Percentiles rank a stretch among this genome's conserved stretches.
Evolutionary conservation across 2,888 invertebrate genomes (phyloP).

Genomic region (Macrophya annulata): DNA sequence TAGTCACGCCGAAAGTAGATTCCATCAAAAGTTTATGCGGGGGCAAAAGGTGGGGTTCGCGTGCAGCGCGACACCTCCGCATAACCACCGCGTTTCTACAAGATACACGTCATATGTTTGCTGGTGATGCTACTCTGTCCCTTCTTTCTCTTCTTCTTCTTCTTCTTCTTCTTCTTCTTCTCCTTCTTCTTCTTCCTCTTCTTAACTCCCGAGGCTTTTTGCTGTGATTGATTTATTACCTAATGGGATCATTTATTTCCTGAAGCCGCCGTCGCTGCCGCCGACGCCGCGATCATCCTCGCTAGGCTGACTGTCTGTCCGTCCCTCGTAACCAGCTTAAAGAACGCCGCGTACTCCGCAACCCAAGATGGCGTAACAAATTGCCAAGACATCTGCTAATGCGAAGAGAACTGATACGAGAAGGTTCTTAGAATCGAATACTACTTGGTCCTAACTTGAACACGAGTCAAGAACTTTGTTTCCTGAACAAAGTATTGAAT

Average conservation of each 20-base stretch:
- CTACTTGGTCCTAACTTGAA: background rate
- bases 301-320: slow-evolving; percentile 62
- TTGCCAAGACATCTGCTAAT: slow-evolving; percentile 71
- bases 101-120: slow-evolving; percentile 55
- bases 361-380: slow-evolving; percentile 73
- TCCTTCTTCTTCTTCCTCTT: slow-evolving; percentile 28
- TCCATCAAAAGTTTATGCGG: slow-evolving; percentile 23
- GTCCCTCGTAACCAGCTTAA: slow-evolving; percentile 55
- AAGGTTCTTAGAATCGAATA: slow-evolving; percentile 34
- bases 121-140: slow-evolving; percentile 13
- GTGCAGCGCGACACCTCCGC: slow-evolving; percentile 55
- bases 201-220: slow-evolving; percentile 68
- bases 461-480: background rate
- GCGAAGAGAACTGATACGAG: slow-evolving; percentile 59
- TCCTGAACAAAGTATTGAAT: background rate
- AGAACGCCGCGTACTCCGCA: slow-evolving; percentile 56
- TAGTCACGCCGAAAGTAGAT: slow-evolving; percentile 53
- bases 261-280: slow-evolving; percentile 65
- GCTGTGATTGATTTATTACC: slow-evolving; percentile 75
- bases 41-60: slow-evolving; percentile 52
- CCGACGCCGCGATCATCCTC: slow-evolving; percentile 59
- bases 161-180: slow-evolving; percentile 43
- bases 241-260: slow-evolving; percentile 73
- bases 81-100: slow-evolving; percentile 35
- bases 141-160: background rate